Percentiles rank a stretch among this genome's conserved stretches.
These are phyloP conservation scores for Tineola bisselliella DNA, from an alignment of 2,888 invertebrate genomes.

Conservation along the genomic window DNA sequence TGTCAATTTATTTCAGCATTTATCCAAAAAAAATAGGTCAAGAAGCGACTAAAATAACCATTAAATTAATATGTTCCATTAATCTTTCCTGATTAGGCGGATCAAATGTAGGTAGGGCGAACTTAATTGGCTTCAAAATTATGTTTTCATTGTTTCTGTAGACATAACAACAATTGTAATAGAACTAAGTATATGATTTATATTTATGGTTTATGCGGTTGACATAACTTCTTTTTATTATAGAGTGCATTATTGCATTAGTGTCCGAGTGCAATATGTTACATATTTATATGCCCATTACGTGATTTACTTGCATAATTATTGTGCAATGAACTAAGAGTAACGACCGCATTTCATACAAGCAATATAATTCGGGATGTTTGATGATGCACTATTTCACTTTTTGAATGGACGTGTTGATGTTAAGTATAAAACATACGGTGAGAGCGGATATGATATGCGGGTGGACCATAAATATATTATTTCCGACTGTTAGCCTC, in stretches of 20 bases:
- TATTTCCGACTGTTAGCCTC: conserved; percentile 12
- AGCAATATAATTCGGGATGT: not conserved
- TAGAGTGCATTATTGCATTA: not conserved
- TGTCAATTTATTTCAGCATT: not conserved
- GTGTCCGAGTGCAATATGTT: not conserved
- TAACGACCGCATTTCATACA: not conserved
- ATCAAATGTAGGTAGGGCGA: not conserved
- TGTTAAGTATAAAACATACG: not conserved
- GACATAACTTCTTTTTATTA: too few relatives aligned
- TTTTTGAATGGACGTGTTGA: not conserved
- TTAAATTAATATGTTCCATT: conserved; percentile 3
- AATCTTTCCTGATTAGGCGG: conserved; percentile 3
- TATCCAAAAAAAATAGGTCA: not conserved
- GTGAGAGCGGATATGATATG: conserved; percentile 7
- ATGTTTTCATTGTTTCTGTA: not conserved
- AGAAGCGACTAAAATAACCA: not conserved
- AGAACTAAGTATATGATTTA: too few relatives aligned
- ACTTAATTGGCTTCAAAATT: not conserved
- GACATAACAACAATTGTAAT: not conserved
- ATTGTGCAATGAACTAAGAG: not conserved
- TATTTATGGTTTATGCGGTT: too few relatives aligned
- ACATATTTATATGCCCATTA: not conserved
- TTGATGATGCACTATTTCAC: not conserved
- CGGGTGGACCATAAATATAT: conserved; percentile 14
- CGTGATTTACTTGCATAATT: not conserved